Conservation (phyloP, 2,888 invertebrate species). For the Idaea aversata region DNA sequence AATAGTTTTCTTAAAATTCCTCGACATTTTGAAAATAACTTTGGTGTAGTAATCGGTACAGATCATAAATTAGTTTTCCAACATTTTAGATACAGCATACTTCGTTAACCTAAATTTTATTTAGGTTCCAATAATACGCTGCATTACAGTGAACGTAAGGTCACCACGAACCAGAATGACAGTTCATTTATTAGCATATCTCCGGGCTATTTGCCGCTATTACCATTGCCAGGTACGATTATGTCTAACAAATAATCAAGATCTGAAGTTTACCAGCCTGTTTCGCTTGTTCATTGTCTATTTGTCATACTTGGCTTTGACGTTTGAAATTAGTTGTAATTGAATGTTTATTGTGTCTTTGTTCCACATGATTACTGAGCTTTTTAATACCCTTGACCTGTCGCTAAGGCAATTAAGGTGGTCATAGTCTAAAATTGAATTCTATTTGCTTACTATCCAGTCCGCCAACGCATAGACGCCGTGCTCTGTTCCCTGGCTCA, state of each 20-base stretch:
- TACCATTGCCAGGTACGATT: constrained; percentile 51
- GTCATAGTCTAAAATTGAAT: constrained; percentile 20
- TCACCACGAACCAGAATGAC: constrained; percentile 45
- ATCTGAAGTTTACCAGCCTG: constrained; percentile 40
- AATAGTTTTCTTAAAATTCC: not conserved
- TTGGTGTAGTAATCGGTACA: not conserved
- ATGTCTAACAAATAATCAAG: constrained; percentile 51
- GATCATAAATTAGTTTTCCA: not conserved
- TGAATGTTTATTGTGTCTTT: constrained; percentile 51
- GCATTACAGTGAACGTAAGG: constrained; percentile 59
- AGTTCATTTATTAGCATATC: constrained; percentile 54
- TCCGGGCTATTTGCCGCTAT: constrained; percentile 35
- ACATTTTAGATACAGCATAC: not conserved
- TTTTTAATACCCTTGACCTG: constrained; percentile 51
- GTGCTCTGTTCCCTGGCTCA: constrained; percentile 21
- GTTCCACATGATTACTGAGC: constrained; percentile 40
- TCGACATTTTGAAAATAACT: not conserved
- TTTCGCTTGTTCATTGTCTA: constrained; percentile 34
- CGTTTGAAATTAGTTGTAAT: constrained; percentile 51
- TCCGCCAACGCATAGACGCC: constrained; percentile 16
- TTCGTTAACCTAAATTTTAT: not conserved
- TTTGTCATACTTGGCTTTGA: constrained; percentile 48
- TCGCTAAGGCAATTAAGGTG: constrained; percentile 31
- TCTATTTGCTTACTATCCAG: constrained; percentile 18
- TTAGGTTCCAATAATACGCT: not conserved